Conservation (phyloP, 2,888 invertebrate species). For the Pinctada fucata region DNA sequence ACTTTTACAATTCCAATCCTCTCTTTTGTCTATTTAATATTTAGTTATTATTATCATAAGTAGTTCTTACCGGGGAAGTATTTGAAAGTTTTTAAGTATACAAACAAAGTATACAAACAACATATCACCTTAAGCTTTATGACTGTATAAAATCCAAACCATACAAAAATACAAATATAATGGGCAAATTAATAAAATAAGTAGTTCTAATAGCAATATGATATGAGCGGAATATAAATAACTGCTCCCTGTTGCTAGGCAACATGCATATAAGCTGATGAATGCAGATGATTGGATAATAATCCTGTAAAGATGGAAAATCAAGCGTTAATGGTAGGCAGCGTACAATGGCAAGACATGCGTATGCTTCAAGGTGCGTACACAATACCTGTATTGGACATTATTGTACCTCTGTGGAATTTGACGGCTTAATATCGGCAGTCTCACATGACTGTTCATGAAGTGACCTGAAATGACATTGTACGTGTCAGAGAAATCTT, state of each 20-base stretch:
- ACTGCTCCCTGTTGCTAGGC: slow-evolving; percentile 38
- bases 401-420: slow-evolving; percentile 60
- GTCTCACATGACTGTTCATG: slow-evolving; percentile 70
- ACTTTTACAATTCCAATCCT: too few species aligned
- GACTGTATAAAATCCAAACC: not conserved
- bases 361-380: slow-evolving; percentile 27
- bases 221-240: slow-evolving; percentile 17
- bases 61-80: too few species aligned
- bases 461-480: slow-evolving; percentile 69
- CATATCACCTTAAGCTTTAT: not conserved
- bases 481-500: slow-evolving; percentile 35
- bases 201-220: slow-evolving; percentile 2
- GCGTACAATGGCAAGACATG: slow-evolving; percentile 38
- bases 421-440: slow-evolving; percentile 68
- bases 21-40: too few species aligned
- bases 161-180: slow-evolving; percentile 7
- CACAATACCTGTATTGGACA: slow-evolving; percentile 27
- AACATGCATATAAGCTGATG: slow-evolving; percentile 43
- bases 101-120: not conserved
- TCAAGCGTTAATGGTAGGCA: slow-evolving; percentile 36
- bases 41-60: too few species aligned
- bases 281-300: slow-evolving; percentile 31
- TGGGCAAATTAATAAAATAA: not conserved
- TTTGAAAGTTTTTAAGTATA: too few species aligned
- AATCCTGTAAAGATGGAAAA: slow-evolving; percentile 38